Percentiles rank a stretch among this genome's conserved stretches.
These are phyloP conservation scores for Urocitellus parryii DNA, from an alignment of 2,113 vertebrate species.

Conservation along the genomic window DNA sequence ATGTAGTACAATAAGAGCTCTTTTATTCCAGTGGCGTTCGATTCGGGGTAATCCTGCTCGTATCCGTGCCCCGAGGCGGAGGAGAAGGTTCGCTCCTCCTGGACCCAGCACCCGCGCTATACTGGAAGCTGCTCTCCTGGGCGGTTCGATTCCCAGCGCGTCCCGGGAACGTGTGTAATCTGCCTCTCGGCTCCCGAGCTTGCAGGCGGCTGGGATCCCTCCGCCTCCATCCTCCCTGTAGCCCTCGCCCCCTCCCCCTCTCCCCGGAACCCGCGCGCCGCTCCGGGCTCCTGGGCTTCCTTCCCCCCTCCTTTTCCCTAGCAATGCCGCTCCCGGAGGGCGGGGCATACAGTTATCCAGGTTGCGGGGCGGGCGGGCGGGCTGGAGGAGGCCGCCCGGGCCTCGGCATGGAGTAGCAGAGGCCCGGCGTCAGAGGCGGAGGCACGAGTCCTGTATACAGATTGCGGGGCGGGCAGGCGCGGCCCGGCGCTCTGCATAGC, in stretches of 20 bases:
- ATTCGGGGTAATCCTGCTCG: neutral
- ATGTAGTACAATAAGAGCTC: conserved; percentile 44
- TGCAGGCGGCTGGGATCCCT: conserved; percentile 48
- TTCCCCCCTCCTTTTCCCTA: conserved; percentile 70
- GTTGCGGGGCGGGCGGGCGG: conserved; percentile 74
- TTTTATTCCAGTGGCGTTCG: conserved; percentile 47
- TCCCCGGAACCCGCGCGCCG: conserved; percentile 79
- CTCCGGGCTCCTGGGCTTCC: conserved; percentile 75
- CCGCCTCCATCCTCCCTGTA: conserved; percentile 57
- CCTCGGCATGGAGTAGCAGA: conserved; percentile 62
- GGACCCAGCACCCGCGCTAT: conserved; percentile 62
- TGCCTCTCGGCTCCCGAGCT: neutral
- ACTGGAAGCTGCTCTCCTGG: conserved; percentile 70
- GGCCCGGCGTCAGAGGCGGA: neutral
- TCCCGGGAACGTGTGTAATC: conserved; percentile 79
- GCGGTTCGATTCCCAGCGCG: conserved; percentile 74
- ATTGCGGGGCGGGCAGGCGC: conserved; percentile 53
- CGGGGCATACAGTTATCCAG: conserved; percentile 77
- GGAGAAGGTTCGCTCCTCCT: conserved; percentile 25
- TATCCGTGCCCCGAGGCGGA: conserved; percentile 53
- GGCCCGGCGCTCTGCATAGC: conserved; percentile 79
- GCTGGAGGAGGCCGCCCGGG: conserved; percentile 70
- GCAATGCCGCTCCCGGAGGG: conserved; percentile 80
- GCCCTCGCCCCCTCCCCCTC: conserved; percentile 76
- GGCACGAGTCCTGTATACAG: conserved; percentile 71